These are phyloP conservation scores for Neolamprologus sp. DNA, from an alignment of 2,113 vertebrate species.

Conservation along the genomic window DNA sequence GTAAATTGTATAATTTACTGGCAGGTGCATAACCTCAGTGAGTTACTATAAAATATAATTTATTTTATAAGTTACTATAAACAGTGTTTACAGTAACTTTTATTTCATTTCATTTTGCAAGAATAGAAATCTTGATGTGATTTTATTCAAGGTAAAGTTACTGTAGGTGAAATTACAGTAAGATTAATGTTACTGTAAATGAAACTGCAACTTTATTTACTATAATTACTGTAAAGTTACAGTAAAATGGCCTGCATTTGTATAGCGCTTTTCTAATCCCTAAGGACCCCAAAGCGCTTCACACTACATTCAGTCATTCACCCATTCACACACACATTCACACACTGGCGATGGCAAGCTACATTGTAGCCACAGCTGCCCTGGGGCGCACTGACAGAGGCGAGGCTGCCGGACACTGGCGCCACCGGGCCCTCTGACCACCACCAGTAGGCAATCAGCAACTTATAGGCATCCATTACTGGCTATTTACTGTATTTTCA, in stretches of 20 bases:
- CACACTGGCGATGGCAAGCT: too few relatives aligned
- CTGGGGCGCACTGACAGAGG: too few relatives aligned
- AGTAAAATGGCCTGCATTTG: background rate
- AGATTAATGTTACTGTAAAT: background rate
- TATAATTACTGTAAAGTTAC: background rate
- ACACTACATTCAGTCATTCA: too few relatives aligned
- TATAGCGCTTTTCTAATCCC: too few relatives aligned
- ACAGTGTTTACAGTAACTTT: background rate
- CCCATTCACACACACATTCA: too few relatives aligned
- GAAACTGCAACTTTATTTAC: background rate
- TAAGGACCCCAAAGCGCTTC: too few relatives aligned
- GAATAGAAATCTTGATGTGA: background rate
- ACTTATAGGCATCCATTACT: background rate
- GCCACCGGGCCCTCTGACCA: too few relatives aligned
- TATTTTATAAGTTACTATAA: background rate
- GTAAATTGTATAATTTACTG: background rate
- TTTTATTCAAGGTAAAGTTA: background rate
- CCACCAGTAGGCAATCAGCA: too few relatives aligned
- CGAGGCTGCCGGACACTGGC: too few relatives aligned
- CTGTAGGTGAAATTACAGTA: background rate
- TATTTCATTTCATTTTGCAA: background rate
- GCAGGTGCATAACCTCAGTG: too few relatives aligned
- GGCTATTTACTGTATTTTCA: background rate
- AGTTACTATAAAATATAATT: background rate
- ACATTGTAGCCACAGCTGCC: too few relatives aligned